Base-by-base conservation (phyloP, 2,888 invertebrate species). In the Odontocolon sp. region DNA sequence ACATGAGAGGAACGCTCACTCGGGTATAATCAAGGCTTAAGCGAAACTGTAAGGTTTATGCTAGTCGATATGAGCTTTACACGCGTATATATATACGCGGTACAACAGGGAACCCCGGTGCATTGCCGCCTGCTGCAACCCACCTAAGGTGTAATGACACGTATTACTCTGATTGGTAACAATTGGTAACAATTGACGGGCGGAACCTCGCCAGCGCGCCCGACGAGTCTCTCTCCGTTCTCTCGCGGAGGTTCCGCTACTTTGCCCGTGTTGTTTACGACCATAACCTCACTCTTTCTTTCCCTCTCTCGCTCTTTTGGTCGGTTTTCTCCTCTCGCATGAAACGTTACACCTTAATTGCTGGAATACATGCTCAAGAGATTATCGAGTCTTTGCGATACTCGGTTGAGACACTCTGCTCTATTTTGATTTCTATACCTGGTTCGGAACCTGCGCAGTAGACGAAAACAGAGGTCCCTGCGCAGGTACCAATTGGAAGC, bases 121-220 rank as follows among this genome's bases (percentile, higher is more conserved):
- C 82, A 81, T 77, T 73, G 82, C 80, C 77, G 81, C 81, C 82
- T 81, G 82, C 63, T 59, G 77, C 64, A 73, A 74, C 74, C 77
- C 69, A 69, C 77, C 72, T 69, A 72, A 75, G 61, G 63, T 80
- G 67, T 76, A 88, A 88, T 88, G 86, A 88, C 88, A 87, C 85
- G 85, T 87, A 87, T 88, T 88, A 87, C 86, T 85, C 84, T 87
- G 88, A 89, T 89, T 89, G 87, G 88, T 79, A 88, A 88, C 88
- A 88, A 88, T 88, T 87, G 88, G 88, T 88, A 88, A 88, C 88
- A 89, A 89, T 89, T 88, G 88, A 88, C 89, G 89, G 89, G 88
- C 87, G 88, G 87, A 85, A 86, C 87, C 82, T 63, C 67, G 50
- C 63, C 56, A 50, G 40, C 56, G 50, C 57, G 52, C 36, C 33